These are phyloP conservation scores for Rhincodon typus DNA, from an alignment of 2,797 vertebrate species.

Conservation along the genomic window DNA sequence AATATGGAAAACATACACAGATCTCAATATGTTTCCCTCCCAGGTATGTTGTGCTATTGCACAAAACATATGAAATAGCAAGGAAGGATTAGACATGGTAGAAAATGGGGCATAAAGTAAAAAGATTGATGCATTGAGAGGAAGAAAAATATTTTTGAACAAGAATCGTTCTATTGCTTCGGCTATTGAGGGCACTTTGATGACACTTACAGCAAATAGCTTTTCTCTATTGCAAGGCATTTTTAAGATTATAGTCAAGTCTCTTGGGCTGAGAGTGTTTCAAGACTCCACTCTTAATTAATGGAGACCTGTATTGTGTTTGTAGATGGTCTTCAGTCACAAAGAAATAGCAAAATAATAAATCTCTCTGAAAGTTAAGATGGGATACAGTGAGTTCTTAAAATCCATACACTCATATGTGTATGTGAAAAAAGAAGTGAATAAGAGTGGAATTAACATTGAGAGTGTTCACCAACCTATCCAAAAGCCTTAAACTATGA, in stretches of 20 bases:
- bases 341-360: constrained; percentile 15
- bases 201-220: constrained; percentile 7
- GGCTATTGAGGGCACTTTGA: not conserved
- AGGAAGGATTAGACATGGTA: not conserved
- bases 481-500: constrained; percentile 15
- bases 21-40: not conserved
- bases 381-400: not conserved
- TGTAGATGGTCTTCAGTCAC: not conserved
- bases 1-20: not conserved
- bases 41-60: not conserved
- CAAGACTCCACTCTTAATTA: constrained; percentile 7
- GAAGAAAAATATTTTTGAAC: not conserved
- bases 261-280: not conserved
- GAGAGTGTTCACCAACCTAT: not conserved
- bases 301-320: not conserved
- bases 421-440: not conserved
- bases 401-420: not conserved
- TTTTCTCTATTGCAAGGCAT: not conserved
- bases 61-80: not conserved
- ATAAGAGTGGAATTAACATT: not conserved
- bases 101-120: not conserved
- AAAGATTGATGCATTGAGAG: not conserved
- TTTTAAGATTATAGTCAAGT: not conserved
- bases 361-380: not conserved
- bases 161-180: not conserved